Base-by-base conservation (phyloP, 1,140 invertebrate genomes). In the Heliconius himera region DNA sequence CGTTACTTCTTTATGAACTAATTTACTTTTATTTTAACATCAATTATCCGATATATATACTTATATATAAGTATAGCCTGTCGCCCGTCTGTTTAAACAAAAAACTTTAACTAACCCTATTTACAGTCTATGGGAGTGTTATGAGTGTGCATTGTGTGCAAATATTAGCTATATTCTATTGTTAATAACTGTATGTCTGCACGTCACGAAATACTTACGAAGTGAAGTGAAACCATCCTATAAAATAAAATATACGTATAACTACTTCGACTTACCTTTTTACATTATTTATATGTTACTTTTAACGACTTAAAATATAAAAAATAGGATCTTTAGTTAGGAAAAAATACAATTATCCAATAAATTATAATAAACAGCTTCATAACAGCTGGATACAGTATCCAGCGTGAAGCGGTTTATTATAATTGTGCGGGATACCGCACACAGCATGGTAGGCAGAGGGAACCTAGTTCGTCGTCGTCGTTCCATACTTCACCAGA, bases 81-180 rank as follows among this genome's bases (percentile, higher is more conserved):
- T 22, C 20, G 18, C n/a, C 54, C n/a, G n/a, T n/a, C 54, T 22
- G 20, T 56, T 56, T 22, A 56, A 56, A 56, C 54, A 56, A 56
- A 56, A 20, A 56, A 56, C 20, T n/a, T 11, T 56, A 56, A 22
- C 54, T 56, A 51, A 51, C 54, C 20, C 46, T 51, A 74, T 74
- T 51, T 66, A 66, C 60, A 66, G 60, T 66, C 60, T 66, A 66
- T 66, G 26, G 60, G 60, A 66, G 60, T 66, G 60, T 29, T 66
- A 66, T 66, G 22, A 29, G 60, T 66, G 3, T 66, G 60, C 60
- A 66, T 66, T 74, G 73, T 74, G 46, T 72, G 33, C 70, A 36
- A 72, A 72, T 41, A 72, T 72, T 72, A 72, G 18, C 70, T 72
- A 72, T 41, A 38, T 33, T n/a, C 38, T 72, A 38, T 72, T 72